A percentile compares a stretch with the other conserved stretches of the same genome.
Conservation (phyloP, 1,140 invertebrate genomes). For the Drosophila yakuba region DNA sequence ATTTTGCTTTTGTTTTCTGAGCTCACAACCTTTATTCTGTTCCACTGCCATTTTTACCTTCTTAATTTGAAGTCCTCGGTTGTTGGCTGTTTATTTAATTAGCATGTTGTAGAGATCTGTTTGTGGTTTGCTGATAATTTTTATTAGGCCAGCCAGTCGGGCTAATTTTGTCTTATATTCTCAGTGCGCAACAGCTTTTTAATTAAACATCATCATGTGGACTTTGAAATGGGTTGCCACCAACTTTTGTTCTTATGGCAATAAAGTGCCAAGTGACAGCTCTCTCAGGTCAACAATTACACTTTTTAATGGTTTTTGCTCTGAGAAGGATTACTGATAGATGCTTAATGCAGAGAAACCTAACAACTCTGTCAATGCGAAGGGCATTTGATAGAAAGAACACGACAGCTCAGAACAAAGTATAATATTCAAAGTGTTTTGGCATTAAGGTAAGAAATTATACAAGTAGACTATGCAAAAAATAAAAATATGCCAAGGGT, state of each 20-base stretch:
- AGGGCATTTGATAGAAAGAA: constrained; percentile 34
- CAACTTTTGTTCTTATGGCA: constrained; percentile 11
- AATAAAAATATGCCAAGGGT: background rate
- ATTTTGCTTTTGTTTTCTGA: background rate
- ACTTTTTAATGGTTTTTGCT: constrained; percentile 2
- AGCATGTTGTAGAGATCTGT: constrained; percentile 12
- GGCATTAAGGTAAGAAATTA: background rate
- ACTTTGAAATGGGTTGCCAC: constrained; percentile 20
- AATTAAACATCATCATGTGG: constrained; percentile 35
- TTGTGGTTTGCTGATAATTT: constrained; percentile 5
- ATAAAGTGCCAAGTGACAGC: constrained; percentile 21
- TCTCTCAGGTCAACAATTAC: constrained; percentile 32
- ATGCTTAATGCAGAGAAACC: background rate
- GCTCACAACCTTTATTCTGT: background rate
- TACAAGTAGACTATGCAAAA: background rate
- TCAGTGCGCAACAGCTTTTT: background rate
- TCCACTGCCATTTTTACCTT: no score
- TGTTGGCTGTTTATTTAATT: background rate
- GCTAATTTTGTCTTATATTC: constrained; percentile 3
- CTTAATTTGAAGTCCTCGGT: background rate
- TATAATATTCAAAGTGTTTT: background rate
- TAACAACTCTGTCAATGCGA: constrained; percentile 43
- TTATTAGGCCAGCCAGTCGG: background rate
- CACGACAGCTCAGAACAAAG: background rate
- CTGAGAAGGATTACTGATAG: background rate